phyloP scores from a whole-genome alignment of 2,888 invertebrate genomes.

The Leucania comma region DNA sequence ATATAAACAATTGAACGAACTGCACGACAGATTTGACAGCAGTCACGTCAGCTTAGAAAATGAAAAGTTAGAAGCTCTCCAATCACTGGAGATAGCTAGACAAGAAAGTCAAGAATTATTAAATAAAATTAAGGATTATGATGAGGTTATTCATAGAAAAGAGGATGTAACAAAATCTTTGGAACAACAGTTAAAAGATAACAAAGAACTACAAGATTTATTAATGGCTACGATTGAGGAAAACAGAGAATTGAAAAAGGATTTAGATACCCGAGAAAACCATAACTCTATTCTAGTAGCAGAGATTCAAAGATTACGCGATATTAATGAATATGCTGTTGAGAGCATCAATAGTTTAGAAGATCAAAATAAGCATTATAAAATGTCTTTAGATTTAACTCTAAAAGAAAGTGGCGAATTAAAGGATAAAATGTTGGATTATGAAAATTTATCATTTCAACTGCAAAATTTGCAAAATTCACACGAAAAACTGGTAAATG shows the following conservation, averaged over 20 bases:
- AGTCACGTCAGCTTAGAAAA: conserved; percentile 71
- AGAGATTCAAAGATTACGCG: conserved; percentile 76
- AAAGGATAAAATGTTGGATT: conserved; percentile 70
- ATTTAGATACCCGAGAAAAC: conserved; percentile 65
- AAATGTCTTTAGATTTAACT: conserved; percentile 70
- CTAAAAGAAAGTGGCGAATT: conserved; percentile 76
- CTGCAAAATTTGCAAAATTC: conserved; percentile 69
- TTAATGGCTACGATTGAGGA: conserved; percentile 66
- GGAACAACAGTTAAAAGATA: conserved; percentile 65
- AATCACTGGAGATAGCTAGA: conserved; percentile 74
- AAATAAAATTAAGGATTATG: conserved; percentile 74
- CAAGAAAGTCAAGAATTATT: conserved; percentile 81
- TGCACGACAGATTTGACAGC: conserved; percentile 70
- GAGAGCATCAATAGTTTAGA: conserved; percentile 72
- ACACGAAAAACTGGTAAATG: conserved; percentile 68
- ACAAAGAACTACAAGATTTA: conserved; percentile 66
- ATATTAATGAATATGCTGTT: conserved; percentile 68
- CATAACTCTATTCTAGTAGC: conserved; percentile 70
- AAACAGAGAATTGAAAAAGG: conserved; percentile 67
- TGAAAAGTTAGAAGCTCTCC: conserved; percentile 74
- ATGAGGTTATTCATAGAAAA: conserved; percentile 67
- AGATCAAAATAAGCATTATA: conserved; percentile 73
- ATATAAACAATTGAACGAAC: conserved; percentile 69
- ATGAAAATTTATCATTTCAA: conserved; percentile 70
- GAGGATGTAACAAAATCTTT: conserved; percentile 66